Evolutionary conservation across 2,113 vertebrate genomes (phyloP).

Genomic region (Tragelaphus scriptus): DNA sequence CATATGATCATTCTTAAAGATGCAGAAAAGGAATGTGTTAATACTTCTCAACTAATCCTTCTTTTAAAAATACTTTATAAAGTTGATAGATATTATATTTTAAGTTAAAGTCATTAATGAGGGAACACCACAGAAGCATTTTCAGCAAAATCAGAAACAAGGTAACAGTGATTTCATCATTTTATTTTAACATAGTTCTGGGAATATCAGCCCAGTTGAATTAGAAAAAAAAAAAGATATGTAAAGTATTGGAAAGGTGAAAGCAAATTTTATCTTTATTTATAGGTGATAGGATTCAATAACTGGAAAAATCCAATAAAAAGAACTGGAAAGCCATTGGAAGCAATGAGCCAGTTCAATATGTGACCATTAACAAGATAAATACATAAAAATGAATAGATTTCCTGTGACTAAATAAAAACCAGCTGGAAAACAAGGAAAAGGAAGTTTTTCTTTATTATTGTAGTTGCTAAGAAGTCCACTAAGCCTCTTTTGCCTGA

Average conservation of each 20-base stretch:
- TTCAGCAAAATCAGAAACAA: conserved; percentile 40
- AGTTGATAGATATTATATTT: not conserved
- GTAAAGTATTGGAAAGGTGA: not conserved
- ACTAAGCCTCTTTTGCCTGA: not conserved
- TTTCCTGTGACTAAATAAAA: conserved; percentile 32
- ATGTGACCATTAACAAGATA: not conserved
- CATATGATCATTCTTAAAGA: not conserved
- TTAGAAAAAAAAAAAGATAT: not conserved
- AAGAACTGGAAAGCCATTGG: not conserved
- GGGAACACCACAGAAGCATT: not conserved
- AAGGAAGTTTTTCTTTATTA: not conserved
- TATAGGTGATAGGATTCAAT: conserved; percentile 12
- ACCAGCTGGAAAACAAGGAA: not conserved
- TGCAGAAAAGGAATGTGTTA: not conserved
- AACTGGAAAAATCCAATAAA: not conserved
- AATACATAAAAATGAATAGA: conserved; percentile 15
- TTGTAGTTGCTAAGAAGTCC: not conserved
- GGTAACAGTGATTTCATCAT: not conserved
- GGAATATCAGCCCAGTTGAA: not conserved
- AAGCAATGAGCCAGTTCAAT: not conserved
- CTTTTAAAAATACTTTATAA: conserved; percentile 28
- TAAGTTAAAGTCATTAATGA: not conserved
- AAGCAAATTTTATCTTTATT: conserved; percentile 25
- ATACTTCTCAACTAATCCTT: not conserved
- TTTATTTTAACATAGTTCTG: not conserved